Base-by-base conservation (phyloP, 2,888 invertebrate species). In the Ichneumoninae sp. region DNA sequence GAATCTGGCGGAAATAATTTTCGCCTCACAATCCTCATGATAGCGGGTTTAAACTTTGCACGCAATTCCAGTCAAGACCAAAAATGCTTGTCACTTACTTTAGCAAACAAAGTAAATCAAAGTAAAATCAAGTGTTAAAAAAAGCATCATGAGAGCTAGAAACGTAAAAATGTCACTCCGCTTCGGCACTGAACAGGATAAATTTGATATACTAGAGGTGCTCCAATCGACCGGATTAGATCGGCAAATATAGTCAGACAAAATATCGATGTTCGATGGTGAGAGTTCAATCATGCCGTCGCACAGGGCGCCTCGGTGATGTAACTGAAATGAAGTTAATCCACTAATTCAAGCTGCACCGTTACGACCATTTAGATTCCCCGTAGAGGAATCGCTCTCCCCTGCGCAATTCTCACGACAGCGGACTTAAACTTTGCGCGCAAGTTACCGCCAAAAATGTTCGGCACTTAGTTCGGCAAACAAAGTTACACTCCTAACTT, bases 91-190 rank as follows among this genome's bases (percentile, higher is more conserved):
- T 4, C 44, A 40, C 8, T 10, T 40, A 2, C 0, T 40, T 40
- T 10, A 2, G 0, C 1, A 8, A 10, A 10, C 7, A 40, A 40
- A 40, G 8, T 19, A 0, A 19, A 19, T 19, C 19, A 19, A 19
- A 19, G 1, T 16, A 47, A 16, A 16, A 47, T 16, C 4, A 5
- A 47, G 44, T 3, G 44, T 4, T 16, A 47, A 47, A 5, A 47
- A 47, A 16, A 82, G 70, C 65, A 47, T 63, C 75, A 69, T 69
- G 22, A 50, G 26, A 75, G 69, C 44, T 19, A 13, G 63, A 73
- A 57, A 75, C 60, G 6, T 22, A 33, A 8, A 50, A 70, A n/a
- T n/a, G 19, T 40, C 30, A 22, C 73, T 26, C 13, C 30, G 71
- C 57, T 36, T 71, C 19, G 4, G n/a, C 54, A 19, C 8, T 22